Evolutionary conservation across 2,888 invertebrate species (phyloP).

Genomic region (Onchidella celtica): DNA sequence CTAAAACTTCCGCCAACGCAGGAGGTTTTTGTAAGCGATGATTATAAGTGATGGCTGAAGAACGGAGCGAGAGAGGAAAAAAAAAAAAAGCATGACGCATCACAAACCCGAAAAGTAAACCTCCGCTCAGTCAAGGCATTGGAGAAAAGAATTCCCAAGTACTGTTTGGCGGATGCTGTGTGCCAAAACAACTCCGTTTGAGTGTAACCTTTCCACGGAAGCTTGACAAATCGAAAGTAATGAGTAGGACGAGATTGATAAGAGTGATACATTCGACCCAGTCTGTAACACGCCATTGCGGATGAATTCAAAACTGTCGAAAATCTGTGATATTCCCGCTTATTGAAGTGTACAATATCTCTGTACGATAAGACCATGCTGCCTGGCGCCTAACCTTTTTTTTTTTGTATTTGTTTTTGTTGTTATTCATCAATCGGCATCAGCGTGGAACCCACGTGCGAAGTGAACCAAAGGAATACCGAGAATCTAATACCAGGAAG

Average conservation of each 20-base stretch:
- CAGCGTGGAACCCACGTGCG: slow-evolving; percentile 43
- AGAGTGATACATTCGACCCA: not conserved
- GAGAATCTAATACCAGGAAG: slow-evolving; percentile 26
- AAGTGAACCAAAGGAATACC: slow-evolving; percentile 31
- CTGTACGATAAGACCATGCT: slow-evolving; percentile 80
- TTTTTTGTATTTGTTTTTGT: slow-evolving; percentile 37
- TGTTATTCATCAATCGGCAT: slow-evolving; percentile 49
- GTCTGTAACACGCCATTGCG: slow-evolving; percentile 65
- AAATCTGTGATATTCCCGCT: slow-evolving; percentile 79
- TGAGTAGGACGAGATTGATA: slow-evolving; percentile 9
- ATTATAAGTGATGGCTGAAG: not conserved
- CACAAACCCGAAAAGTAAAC: slow-evolving; percentile 70
- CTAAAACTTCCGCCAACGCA: slow-evolving; percentile 32
- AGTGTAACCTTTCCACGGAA: slow-evolving; percentile 46
- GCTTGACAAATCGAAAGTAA: slow-evolving; percentile 44
- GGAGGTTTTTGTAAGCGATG: slow-evolving; percentile 44
- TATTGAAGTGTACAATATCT: slow-evolving; percentile 79
- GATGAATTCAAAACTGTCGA: slow-evolving; percentile 71
- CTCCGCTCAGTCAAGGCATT: slow-evolving; percentile 75
- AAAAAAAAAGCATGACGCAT: slow-evolving; percentile 77
- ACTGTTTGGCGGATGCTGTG: slow-evolving; percentile 69
- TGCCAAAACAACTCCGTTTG: slow-evolving; percentile 63
- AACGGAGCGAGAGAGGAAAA: not conserved
- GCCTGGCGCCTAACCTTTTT: slow-evolving; percentile 73
- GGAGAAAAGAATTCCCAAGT: slow-evolving; percentile 73